phyloP scores from a whole-genome alignment of 2,797 vertebrate species.

The Pangasius djambal region DNA sequence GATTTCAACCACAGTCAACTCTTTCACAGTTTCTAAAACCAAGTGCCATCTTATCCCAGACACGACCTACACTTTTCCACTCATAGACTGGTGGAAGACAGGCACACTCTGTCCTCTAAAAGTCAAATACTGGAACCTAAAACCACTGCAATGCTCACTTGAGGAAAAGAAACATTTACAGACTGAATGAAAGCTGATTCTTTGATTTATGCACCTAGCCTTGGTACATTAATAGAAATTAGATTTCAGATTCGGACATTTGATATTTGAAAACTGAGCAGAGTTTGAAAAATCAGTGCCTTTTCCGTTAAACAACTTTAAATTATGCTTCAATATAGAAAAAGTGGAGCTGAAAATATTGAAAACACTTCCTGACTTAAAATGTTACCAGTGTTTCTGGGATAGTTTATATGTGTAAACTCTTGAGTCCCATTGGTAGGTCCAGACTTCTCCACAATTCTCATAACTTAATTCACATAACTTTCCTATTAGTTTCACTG shows the following conservation, averaged over 20 bases:
- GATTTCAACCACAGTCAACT: conserved; percentile 46
- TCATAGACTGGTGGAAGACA: conserved; percentile 33
- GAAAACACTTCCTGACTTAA: neutral
- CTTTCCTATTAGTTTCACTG: neutral
- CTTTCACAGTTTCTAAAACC: conserved; percentile 31
- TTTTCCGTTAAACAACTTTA: neutral
- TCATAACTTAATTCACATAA: neutral
- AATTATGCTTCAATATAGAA: neutral
- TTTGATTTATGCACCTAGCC: conserved; percentile 43
- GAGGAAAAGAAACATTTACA: conserved; percentile 50
- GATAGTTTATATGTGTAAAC: neutral
- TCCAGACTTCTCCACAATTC: neutral
- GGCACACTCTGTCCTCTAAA: conserved; percentile 53
- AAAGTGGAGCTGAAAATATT: neutral
- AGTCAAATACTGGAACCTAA: conserved; percentile 52
- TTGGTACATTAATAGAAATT: conserved; percentile 41
- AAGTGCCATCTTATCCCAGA: conserved; percentile 37
- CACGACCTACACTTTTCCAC: conserved; percentile 36
- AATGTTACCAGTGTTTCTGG: neutral
- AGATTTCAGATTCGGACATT: conserved; percentile 29
- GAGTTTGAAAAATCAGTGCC: neutral
- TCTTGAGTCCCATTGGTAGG: neutral
- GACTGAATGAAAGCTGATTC: conserved; percentile 64
- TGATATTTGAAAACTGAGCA: conserved; percentile 31
- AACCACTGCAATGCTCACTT: conserved; percentile 54